Evolutionary conservation across 2,888 invertebrate species (phyloP).

Genomic region (Bellardia bayeri): DNA sequence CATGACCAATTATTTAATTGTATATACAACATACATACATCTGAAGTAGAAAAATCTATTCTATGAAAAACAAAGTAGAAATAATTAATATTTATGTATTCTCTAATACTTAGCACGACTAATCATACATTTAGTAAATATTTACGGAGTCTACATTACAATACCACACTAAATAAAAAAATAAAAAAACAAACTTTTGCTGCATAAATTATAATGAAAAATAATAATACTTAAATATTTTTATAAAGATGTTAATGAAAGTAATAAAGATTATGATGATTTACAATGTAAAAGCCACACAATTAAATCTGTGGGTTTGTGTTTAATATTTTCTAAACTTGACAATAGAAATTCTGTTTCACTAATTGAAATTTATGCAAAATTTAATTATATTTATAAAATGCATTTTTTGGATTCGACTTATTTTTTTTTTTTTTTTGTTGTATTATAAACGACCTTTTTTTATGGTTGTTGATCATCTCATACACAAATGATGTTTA

Average conservation of each 20-base stretch:
- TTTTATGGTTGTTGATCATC: conserved; percentile 5
- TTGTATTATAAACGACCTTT: background rate
- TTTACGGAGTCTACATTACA: conserved; percentile 10
- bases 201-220: background rate
- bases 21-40: background rate
- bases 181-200: background rate
- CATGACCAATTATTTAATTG: background rate
- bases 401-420: background rate
- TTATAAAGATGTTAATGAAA: conserved; percentile 2
- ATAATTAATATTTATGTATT: background rate
- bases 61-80: background rate
- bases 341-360: conserved; percentile 2
- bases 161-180: background rate
- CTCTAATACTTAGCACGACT: conserved; percentile 1
- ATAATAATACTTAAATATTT: background rate
- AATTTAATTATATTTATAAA: conserved; percentile 19
- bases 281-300: conserved; percentile 5
- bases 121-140: conserved; percentile 8
- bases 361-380: conserved; percentile 43
- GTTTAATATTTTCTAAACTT: background rate
- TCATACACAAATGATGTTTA: conserved; percentile 4
- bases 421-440: background rate
- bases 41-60: background rate
- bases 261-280: conserved; percentile 6
- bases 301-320: conserved; percentile 1